phyloP scores from a whole-genome alignment of 2,797 vertebrate species.

The Girardinus metallicus region DNA sequence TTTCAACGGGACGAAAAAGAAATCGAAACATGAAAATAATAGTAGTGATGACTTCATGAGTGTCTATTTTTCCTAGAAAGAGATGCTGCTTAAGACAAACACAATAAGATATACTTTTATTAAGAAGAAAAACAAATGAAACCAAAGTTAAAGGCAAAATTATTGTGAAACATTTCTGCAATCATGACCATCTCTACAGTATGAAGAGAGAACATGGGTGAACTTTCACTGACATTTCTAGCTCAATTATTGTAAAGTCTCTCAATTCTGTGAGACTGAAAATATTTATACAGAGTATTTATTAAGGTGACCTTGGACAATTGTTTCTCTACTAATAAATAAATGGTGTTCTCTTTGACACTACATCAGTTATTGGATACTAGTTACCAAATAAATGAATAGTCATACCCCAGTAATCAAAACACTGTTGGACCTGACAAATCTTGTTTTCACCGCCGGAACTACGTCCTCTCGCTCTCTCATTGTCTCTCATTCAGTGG shows the following conservation, averaged over 20 bases:
- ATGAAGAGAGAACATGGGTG: not conserved
- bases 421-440: slow-evolving; percentile 48
- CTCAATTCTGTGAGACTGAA: not conserved
- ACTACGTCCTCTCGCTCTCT: slow-evolving; percentile 28
- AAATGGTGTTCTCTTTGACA: slow-evolving; percentile 14
- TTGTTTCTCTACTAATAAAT: slow-evolving; percentile 6
- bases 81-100: not conserved
- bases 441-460: slow-evolving; percentile 36
- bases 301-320: slow-evolving; percentile 13
- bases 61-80: not conserved
- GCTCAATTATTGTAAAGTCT: not conserved
- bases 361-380: not conserved
- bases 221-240: not conserved
- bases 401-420: slow-evolving; percentile 18
- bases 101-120: not conserved
- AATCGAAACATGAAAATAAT: not conserved
- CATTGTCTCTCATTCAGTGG: slow-evolving; percentile 18
- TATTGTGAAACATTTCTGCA: not conserved
- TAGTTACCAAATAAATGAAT: slow-evolving; percentile 28
- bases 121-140: not conserved
- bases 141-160: not conserved
- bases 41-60: not conserved
- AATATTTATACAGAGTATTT: not conserved
- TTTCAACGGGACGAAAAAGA: not conserved
- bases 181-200: not conserved